Conservation (phyloP, 2,888 invertebrate genomes). For the Dryomyza anilis region DNA sequence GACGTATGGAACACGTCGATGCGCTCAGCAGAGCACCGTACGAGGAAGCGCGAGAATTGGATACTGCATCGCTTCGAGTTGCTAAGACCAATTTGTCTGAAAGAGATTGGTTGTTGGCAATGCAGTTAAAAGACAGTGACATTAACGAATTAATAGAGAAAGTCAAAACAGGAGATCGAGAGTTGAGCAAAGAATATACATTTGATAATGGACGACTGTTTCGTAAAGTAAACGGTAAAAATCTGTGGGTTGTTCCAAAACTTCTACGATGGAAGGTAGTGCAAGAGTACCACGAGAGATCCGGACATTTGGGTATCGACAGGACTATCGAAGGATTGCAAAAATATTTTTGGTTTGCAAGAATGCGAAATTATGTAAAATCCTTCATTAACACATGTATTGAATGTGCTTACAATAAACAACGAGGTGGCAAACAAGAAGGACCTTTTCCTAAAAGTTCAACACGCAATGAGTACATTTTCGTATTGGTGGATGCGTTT, state of each 20-base stretch:
- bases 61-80: neutral
- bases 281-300: neutral
- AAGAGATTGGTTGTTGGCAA: constrained; percentile 22
- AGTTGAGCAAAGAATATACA: neutral
- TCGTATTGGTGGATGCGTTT: constrained; percentile 27
- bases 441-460: constrained; percentile 19
- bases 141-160: neutral
- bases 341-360: neutral
- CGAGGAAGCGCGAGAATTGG: neutral
- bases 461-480: constrained; percentile 20
- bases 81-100: neutral
- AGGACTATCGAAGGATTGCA: neutral
- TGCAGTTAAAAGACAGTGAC: constrained; percentile 18
- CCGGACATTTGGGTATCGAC: neutral
- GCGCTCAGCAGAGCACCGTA: constrained; percentile 13
- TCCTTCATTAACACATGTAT: constrained; percentile 33
- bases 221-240: neutral
- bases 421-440: neutral
- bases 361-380: neutral
- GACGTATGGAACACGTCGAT: constrained; percentile 26
- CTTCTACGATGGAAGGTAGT: neutral
- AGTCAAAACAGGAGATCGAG: neutral
- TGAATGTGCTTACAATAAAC: neutral
- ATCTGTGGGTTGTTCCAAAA: constrained; percentile 5
- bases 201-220: constrained; percentile 1